Base-by-base conservation (phyloP, 1,140 invertebrate genomes). In the Amphibalanus amphitrite region DNA sequence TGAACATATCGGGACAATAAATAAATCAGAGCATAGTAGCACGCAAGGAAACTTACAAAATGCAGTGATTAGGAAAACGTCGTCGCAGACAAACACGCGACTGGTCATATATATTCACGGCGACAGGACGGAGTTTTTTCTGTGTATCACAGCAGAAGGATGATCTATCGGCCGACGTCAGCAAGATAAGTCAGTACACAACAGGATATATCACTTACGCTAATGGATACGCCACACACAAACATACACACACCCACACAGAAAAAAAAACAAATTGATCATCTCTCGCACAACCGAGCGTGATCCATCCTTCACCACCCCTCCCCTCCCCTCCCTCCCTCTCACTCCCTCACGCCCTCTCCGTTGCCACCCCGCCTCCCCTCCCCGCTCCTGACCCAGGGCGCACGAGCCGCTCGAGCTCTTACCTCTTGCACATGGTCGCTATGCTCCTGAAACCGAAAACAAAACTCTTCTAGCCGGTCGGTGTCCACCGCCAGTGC, bases 371-470 rank as follows among this genome's bases (percentile, higher is more conserved):
- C 28, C 17, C 26, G 3, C 23, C 10, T 20, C 3, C 28, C n/a
- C n/a, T 26, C 15, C 65, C 3, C 3, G 8, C 28, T 28, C 26
- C 65, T 67, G 65, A 13, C 26, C 10, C 26, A 26, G 17, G 8
- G n/a, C 28, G 28, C 10, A 65, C 25, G 25, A 59, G 25, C 47
- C 28, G 28, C 3, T 26, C 23, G 64, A 26, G 4, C 29, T 1
- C 74, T 79, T 75, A 93, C 91, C 84, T 95, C 93, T 78, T 94
- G 87, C 75, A 95, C 88, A 79, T 95, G 93, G 78, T 95, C 92
- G 73, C 92, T 88, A 78, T 92, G 91, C 79, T 95, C 92, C 75
- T 89, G 87, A 81, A 95, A 96, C 77, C 89, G 86, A 77, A 92
- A 88, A 69, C 88, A 71, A 30, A 82, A 86, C 77, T 93, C 89